Base-by-base conservation (phyloP, 2,113 vertebrate species). In the Pelusios castaneus region DNA sequence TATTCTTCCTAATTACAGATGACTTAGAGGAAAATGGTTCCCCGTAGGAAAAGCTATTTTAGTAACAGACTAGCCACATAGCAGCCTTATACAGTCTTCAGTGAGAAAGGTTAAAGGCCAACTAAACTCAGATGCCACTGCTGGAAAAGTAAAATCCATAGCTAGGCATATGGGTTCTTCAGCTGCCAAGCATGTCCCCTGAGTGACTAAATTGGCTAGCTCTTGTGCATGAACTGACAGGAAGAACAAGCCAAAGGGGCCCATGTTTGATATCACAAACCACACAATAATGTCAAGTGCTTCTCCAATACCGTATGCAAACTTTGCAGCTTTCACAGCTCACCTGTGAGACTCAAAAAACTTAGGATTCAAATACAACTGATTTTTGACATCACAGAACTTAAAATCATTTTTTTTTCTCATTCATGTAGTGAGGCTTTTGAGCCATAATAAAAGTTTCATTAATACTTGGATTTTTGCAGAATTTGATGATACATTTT, bases 111-210 rank as follows among this genome's bases (percentile, higher is more conserved):
- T 91, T 80, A 93, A 91, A 95, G 67, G 55, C 60, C 79, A 93
- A 77, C 31, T 34, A 84, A 56, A 76, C 31, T 94, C 73, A 94
- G 60, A 82, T 90, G 78, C 54, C 77, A 80, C 82, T 91, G 17
- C 58, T 90, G 78, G 77, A 92, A 92, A 94, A 91, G 11, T 25
- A 80, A 92, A 92, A 87, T 55, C 54, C 79, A 41, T 67, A 91
- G 76, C 80, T 45, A 90, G 94, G 91, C 80, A 91, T 88, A 67
- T 92, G 91, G 31, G 56, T 85, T 86, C 58, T 82, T 96, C 80
- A 83, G 93, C 78, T 96, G 92, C 94, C 95, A 96, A 88, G 79
- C 14, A 84, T 81, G 41, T 95, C 91, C 83, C 85, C 34, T 27
- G 55, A 83, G 94, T 51, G 56, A 67, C 80, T 92, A 92, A 95